These are phyloP conservation scores for Acropternis orthonyx DNA, from an alignment of 2,797 vertebrate species.

Conservation along the genomic window DNA sequence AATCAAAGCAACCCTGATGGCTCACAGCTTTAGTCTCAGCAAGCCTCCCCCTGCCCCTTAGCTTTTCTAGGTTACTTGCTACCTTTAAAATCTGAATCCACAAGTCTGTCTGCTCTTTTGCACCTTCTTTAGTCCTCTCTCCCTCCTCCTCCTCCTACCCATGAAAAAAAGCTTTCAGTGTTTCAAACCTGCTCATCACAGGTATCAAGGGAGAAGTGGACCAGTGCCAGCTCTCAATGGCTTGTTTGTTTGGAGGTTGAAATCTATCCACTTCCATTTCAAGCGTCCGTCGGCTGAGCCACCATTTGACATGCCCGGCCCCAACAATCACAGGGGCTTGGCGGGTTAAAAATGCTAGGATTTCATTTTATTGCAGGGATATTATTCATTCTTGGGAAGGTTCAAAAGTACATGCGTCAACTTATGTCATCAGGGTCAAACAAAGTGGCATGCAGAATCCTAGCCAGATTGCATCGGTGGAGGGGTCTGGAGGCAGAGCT, in stretches of 20 bases:
- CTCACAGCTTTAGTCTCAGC: neutral
- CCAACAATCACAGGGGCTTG: slow-evolving; percentile 3
- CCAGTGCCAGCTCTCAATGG: neutral
- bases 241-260: slow-evolving; percentile 2
- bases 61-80: neutral
- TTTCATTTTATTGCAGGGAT: slow-evolving; percentile 68
- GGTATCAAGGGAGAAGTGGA: neutral
- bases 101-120: neutral
- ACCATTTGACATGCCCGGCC: slow-evolving; percentile 35
- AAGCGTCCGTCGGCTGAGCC: neutral
- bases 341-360: slow-evolving; percentile 61
- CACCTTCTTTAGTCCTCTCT: neutral
- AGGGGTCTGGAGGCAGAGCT: slow-evolving; percentile 17
- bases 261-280: slow-evolving; percentile 21
- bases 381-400: slow-evolving; percentile 68
- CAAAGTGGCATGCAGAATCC: slow-evolving; percentile 50
- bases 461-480: slow-evolving; percentile 8
- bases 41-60: neutral
- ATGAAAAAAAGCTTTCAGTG: neutral
- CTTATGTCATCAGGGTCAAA: slow-evolving; percentile 67
- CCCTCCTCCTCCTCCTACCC: neutral
- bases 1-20: neutral
- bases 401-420: slow-evolving; percentile 69
- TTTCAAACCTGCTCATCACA: neutral
- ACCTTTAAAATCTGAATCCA: neutral